A percentile compares a stretch with the other conserved stretches of the same genome.
Evolutionary conservation across 2,113 vertebrate species (phyloP).

Genomic region (Rhea pennata): DNA sequence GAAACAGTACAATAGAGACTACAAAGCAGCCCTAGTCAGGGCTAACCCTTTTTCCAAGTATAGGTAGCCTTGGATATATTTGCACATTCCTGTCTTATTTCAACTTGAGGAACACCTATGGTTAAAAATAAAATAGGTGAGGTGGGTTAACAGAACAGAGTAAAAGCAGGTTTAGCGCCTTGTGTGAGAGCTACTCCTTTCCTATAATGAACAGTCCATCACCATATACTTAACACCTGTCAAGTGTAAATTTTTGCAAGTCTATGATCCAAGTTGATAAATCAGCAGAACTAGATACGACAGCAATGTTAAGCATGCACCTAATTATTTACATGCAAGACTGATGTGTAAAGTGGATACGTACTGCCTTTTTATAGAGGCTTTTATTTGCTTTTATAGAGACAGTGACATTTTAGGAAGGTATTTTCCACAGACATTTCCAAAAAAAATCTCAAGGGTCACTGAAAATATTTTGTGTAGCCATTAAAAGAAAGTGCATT

Average conservation of each 20-base stretch:
- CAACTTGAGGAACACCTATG: neutral
- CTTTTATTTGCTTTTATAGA: neutral
- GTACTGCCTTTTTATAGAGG: neutral
- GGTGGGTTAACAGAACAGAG: neutral
- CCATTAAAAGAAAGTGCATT: neutral
- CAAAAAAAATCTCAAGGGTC: neutral
- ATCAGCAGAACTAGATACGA: neutral
- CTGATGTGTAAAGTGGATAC: neutral
- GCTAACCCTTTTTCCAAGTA: neutral
- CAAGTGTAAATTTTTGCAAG: neutral
- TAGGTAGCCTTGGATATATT: neutral
- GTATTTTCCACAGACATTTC: neutral
- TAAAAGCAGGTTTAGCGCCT: neutral
- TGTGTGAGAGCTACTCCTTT: accelerated
- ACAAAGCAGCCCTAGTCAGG: accelerated
- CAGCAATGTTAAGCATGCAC: neutral
- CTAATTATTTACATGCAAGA: neutral
- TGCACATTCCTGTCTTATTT: neutral
- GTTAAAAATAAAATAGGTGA: neutral
- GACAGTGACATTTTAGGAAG: neutral
- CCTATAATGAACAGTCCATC: neutral
- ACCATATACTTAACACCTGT: neutral
- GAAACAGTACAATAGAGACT: neutral
- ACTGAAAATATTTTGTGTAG: neutral
- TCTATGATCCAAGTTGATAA: neutral